A percentile compares a stretch with the other conserved stretches of the same genome.
These are phyloP conservation scores for Tragelaphus imberbis DNA, from an alignment of 2,113 vertebrate genomes.

Conservation along the genomic window DNA sequence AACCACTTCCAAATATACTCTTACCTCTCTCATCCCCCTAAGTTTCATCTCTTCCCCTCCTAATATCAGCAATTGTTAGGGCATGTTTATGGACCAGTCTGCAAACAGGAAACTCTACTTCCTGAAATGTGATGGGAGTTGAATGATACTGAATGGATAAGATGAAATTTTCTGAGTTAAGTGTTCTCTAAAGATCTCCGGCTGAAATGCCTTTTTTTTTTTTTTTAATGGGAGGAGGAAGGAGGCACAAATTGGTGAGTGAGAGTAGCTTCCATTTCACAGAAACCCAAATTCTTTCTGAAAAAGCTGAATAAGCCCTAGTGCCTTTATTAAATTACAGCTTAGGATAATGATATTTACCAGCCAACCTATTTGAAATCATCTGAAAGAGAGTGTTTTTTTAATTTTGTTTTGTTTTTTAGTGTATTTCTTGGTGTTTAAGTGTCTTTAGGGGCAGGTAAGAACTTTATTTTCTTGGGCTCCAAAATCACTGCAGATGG, in stretches of 20 bases:
- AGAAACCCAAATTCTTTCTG: conserved; percentile 33
- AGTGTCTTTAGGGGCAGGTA: not conserved
- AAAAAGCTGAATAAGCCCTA: conserved; percentile 10
- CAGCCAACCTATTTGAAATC: conserved; percentile 8
- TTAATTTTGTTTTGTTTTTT: not conserved
- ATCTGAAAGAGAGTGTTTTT: not conserved
- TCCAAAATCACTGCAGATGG: not conserved
- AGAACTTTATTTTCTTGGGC: not conserved
- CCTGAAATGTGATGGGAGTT: conserved; percentile 79
- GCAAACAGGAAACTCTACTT: conserved; percentile 82
- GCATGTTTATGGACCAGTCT: conserved; percentile 79
- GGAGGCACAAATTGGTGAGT: conserved; percentile 19
- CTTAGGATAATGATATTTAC: conserved; percentile 12
- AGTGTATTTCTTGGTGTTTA: conserved; percentile 17
- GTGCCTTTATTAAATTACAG: conserved; percentile 18
- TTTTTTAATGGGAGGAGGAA: conserved; percentile 24
- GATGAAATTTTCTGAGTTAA: conserved; percentile 71
- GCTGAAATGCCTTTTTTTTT: not conserved
- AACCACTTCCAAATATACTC: conserved; percentile 28
- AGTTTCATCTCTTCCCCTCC: conserved; percentile 59
- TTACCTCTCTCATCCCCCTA: conserved; percentile 3
- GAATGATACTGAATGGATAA: conserved; percentile 72
- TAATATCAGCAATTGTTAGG: conserved; percentile 76
- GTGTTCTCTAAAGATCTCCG: conserved; percentile 66
- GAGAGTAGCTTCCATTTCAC: conserved; percentile 61